Evolutionary conservation across 37 sponge, comb jelly and placozoan species (phyloP).

Genomic region (Ephydatia muelleri): DNA sequence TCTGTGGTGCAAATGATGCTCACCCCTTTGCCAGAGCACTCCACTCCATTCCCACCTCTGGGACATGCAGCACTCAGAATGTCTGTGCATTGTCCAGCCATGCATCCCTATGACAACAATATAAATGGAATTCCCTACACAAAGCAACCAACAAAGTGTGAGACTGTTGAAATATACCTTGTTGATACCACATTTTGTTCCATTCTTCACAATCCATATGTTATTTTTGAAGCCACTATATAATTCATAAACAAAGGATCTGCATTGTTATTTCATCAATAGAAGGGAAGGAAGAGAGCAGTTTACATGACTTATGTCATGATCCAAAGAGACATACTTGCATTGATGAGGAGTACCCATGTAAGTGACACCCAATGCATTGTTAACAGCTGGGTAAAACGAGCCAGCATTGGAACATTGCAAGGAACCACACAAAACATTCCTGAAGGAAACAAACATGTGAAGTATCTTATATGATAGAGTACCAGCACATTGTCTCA

Average conservation of each 20-base stretch:
- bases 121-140: no score
- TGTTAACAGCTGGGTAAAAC: not conserved
- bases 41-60: slow-evolving; percentile 30
- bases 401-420: not conserved
- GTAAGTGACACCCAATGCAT: not conserved
- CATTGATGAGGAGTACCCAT: not conserved
- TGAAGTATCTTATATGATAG: not conserved
- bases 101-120: not conserved
- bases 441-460: not conserved
- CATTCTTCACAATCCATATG: not conserved
- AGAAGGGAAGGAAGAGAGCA: not conserved
- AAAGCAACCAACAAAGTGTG: no score
- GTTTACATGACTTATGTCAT: no score
- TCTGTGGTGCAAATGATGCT: slow-evolving; percentile 17
- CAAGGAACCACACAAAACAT: not conserved
- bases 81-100: not conserved
- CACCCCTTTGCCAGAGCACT: slow-evolving; percentile 72
- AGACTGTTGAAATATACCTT: not conserved
- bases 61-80: slow-evolving; percentile 13
- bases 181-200: not conserved
- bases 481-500: not conserved
- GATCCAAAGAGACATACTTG: not conserved
- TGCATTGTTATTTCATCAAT: not conserved
- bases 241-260: not conserved
- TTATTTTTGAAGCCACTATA: not conserved